These are phyloP conservation scores for Hydrotaea cyrtoneurina DNA, from an alignment of 2,888 invertebrate genomes.

Conservation along the genomic window DNA sequence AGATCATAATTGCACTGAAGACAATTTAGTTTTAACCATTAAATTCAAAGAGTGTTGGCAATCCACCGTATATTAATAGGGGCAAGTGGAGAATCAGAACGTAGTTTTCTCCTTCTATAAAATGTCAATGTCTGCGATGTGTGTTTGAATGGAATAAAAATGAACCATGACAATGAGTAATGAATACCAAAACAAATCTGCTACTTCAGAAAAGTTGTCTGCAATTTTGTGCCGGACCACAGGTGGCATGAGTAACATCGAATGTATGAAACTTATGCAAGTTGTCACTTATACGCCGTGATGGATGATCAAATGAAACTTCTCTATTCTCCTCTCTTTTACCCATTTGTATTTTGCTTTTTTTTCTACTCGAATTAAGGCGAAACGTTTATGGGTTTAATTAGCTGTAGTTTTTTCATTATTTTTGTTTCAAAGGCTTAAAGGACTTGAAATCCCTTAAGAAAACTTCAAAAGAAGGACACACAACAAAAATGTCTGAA, in stretches of 20 bases:
- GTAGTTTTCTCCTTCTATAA: no score
- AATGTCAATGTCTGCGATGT: no score
- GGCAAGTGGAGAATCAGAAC: no score
- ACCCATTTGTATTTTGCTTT: background rate
- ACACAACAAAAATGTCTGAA: constrained; percentile 11
- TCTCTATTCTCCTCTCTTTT: background rate
- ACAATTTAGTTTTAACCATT: no score
- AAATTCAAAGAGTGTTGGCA: no score
- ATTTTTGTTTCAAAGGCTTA: background rate
- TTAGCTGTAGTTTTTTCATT: constrained; percentile 6
- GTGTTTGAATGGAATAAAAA: no score
- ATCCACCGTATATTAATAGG: no score
- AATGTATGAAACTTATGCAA: background rate
- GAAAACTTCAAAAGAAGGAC: constrained; percentile 11
- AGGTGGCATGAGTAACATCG: background rate
- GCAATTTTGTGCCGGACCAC: background rate
- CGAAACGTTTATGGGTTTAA: background rate
- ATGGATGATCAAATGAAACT: background rate
- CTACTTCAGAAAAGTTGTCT: no score
- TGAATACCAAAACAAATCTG: no score
- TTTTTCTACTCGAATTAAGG: background rate
- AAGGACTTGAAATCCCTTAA: background rate
- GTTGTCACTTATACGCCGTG: background rate
- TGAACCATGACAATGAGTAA: no score
- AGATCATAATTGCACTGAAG: no score